Conservation (phyloP, 2,113 vertebrate genomes). For the Trinectes maculatus region DNA sequence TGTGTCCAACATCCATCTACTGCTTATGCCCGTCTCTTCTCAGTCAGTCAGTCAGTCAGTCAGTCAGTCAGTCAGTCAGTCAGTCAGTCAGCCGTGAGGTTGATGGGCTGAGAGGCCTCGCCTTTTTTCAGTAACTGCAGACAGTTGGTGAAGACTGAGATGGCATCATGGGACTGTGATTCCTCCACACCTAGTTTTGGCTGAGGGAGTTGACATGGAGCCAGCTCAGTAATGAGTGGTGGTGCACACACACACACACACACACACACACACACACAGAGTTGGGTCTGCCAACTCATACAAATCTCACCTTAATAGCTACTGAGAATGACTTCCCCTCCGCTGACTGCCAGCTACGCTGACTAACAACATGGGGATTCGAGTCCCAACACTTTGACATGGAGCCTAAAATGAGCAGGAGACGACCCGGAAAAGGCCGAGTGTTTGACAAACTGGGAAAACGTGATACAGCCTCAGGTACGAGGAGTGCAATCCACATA, state of each 20-base stretch:
- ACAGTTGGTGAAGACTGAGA: conserved; percentile 68
- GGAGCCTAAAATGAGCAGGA: conserved; percentile 9
- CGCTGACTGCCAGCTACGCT: conserved; percentile 27
- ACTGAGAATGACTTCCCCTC: conserved; percentile 36
- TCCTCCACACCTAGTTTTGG: conserved; percentile 48
- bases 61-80: conserved; percentile 37
- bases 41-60: conserved; percentile 1
- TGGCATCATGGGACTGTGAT: no score
- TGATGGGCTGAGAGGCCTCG: conserved; percentile 20
- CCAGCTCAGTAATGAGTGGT: conserved; percentile 46
- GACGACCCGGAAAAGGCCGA: conserved; percentile 25
- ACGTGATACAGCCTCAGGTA: background rate
- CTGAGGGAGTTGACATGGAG: conserved; percentile 39
- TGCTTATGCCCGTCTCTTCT: background rate
- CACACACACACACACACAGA: no score
- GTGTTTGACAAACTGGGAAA: conserved; percentile 1
- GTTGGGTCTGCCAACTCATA: conserved; percentile 39
- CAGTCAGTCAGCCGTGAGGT: background rate
- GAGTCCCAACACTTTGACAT: conserved; percentile 14
- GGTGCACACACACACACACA: conserved; percentile 11
- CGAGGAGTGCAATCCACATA: background rate
- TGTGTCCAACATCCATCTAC: no score
- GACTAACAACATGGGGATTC: conserved; percentile 24
- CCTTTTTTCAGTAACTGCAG: conserved; percentile 57
- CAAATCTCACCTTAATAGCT: conserved; percentile 34